Evolutionary conservation across 2,888 invertebrate genomes (phyloP).

Genomic region (Noctuana brunneofusca): DNA sequence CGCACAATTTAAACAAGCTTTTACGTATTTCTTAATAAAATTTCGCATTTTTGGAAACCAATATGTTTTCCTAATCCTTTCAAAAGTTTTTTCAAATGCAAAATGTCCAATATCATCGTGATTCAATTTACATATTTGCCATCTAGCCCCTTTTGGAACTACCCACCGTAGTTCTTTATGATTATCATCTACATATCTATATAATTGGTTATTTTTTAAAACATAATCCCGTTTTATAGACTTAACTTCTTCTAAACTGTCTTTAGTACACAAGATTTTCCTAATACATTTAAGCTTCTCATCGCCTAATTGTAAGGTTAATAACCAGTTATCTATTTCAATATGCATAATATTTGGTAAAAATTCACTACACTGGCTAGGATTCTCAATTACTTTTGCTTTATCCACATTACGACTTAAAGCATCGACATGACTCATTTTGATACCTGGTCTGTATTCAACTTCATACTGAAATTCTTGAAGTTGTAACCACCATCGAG

Average conservation of each 20-base stretch:
- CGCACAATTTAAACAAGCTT: background rate
- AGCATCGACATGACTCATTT: background rate
- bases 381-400: too few relatives aligned
- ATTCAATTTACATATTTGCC: constrained; percentile 1
- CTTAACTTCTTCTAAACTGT: too few relatives aligned
- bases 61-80: background rate
- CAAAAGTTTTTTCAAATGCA: background rate
- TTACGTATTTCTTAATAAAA: background rate
- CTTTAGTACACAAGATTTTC: too few relatives aligned
- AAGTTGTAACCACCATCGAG: constrained; percentile 2
- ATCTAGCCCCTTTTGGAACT: background rate
- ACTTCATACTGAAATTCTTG: background rate
- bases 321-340: too few relatives aligned
- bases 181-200: too few relatives aligned
- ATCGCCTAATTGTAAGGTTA: too few relatives aligned
- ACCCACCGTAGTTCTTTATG: background rate
- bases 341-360: too few relatives aligned
- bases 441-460: background rate
- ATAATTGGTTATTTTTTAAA: too few relatives aligned
- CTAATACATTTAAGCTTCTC: too few relatives aligned
- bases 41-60: background rate
- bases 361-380: too few relatives aligned
- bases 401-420: background rate
- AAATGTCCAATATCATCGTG: background rate
- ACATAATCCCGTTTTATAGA: too few relatives aligned